Percentiles rank a stretch among this genome's conserved stretches.
Evolutionary conservation across 2,797 vertebrate species (phyloP).

Genomic region (Mormyrops attenuatus): DNA sequence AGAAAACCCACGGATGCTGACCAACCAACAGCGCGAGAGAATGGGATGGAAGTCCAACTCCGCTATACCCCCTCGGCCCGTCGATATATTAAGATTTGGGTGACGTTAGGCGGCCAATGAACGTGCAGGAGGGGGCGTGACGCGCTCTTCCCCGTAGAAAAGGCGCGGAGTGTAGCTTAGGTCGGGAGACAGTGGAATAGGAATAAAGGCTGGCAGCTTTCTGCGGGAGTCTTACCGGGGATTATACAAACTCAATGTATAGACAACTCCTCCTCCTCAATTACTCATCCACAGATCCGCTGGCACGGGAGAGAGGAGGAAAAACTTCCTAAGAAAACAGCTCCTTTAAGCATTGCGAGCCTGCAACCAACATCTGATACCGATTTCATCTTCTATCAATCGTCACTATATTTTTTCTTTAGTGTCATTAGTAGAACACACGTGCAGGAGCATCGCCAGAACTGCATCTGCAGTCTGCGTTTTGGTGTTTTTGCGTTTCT

Average conservation of each 20-base stretch:
- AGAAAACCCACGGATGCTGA: constrained; percentile 12
- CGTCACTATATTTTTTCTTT: constrained; percentile 8
- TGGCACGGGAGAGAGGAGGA: constrained; percentile 40
- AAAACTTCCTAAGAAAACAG: constrained; percentile 47
- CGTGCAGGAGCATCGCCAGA: constrained; percentile 18
- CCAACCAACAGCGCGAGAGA: constrained; percentile 20
- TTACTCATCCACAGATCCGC: constrained; percentile 58
- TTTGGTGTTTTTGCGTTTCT: constrained; percentile 41
- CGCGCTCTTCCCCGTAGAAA: constrained; percentile 89
- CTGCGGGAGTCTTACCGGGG: constrained; percentile 55
- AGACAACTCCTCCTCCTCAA: constrained; percentile 61
- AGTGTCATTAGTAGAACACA: constrained; percentile 14
- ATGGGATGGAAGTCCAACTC: constrained; percentile 24
- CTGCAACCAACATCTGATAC: constrained; percentile 43
- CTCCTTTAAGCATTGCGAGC: constrained; percentile 41
- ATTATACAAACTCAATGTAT: constrained; percentile 64
- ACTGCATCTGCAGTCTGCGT: constrained; percentile 35
- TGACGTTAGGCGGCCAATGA: constrained; percentile 75
- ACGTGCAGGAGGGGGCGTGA: constrained; percentile 70
- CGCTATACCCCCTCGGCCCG: constrained; percentile 37
- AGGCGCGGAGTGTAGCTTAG: constrained; percentile 81
- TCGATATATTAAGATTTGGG: constrained; percentile 62
- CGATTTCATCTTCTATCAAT: constrained; percentile 22
- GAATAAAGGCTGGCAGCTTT: constrained; percentile 49
- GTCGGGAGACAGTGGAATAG: constrained; percentile 72